Base-by-base conservation (phyloP, 2,888 invertebrate species). In the Tipula confusa region DNA sequence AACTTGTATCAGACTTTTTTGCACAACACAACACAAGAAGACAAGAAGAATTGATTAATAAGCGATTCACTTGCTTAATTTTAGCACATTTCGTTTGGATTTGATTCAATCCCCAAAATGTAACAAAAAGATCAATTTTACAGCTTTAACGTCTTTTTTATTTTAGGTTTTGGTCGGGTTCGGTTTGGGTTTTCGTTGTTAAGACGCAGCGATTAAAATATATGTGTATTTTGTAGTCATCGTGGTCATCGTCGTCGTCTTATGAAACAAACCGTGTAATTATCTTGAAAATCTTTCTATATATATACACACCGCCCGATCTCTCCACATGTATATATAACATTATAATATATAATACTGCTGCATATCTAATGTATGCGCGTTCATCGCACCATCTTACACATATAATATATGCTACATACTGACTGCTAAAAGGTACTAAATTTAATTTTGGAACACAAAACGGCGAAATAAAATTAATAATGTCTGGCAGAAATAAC, bases 1-100 rank as follows among this genome's bases (percentile, higher is more conserved):
- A 64, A 64, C 64, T 64, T 64, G 64, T 24, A 64, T 24, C 64
- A 64, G 64, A 64, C 64, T 64, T 64, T n/a, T n/a, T 18, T 64
- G 64, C 24, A 64, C 64, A 64, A 64, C 64, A 64, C 64, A n/a
- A n/a, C n/a, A n/a, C n/a, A n/a, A n/a, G 64, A 64, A 64, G 64
- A 64, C 64, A 64, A 64, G 64, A 64, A 64, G 64, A 64, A 64
- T 64, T 64, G 64, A 64, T 64, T 64, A 64, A 64, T 64, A 64
- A 64, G 64, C 64, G 64, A 64, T 24, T 64, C 64, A 64, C 64
- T 64, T 64, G 64, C 64, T 64, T 64, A 64, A 64, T 64, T 64
- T 64, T 64, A 64, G 64, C 64, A 64, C 64, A 64, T 24, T 64
- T 64, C 18, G 6, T 64, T 64, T 24, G 24, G 64, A 24, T 64